Conservation (phyloP, 2,888 invertebrate species). For the Fabriciana adippe region DNA sequence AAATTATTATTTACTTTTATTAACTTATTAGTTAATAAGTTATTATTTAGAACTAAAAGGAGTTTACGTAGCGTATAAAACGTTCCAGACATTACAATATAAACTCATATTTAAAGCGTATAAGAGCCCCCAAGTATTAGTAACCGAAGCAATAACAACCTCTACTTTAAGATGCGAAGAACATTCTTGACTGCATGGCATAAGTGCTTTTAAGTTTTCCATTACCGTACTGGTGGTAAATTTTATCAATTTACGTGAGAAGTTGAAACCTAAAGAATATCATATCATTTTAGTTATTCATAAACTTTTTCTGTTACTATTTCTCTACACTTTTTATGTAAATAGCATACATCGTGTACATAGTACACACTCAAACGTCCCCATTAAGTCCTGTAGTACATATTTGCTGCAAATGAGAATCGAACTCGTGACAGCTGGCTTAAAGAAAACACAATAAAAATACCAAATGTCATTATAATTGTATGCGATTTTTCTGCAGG, state of each 20-base stretch:
- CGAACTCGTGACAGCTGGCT: too few relatives aligned
- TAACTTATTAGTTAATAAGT: too few relatives aligned
- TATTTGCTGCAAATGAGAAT: too few relatives aligned
- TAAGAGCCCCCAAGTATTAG: neutral
- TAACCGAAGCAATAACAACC: neutral
- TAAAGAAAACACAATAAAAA: too few relatives aligned
- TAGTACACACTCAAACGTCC: neutral
- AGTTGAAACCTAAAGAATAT: constrained; percentile 15
- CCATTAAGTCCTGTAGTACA: too few relatives aligned
- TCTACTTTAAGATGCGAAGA: neutral
- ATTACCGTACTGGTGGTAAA: constrained; percentile 18
- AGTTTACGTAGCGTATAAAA: too few relatives aligned
- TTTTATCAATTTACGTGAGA: constrained; percentile 22
- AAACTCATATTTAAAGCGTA: neutral
- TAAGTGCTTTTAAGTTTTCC: constrained; percentile 22
- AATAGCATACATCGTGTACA: neutral
- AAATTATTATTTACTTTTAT: too few relatives aligned
- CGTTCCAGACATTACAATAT: too few relatives aligned
- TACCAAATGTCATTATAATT: too few relatives aligned
- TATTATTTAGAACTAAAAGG: too few relatives aligned
- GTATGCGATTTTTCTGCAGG: too few relatives aligned
- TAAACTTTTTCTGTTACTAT: neutral
- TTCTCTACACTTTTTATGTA: neutral
- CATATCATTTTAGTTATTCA: constrained; percentile 9
- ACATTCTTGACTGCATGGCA: constrained; percentile 7